phyloP scores from a whole-genome alignment of 2,888 invertebrate species.

The Mechanitis mazaeus region DNA sequence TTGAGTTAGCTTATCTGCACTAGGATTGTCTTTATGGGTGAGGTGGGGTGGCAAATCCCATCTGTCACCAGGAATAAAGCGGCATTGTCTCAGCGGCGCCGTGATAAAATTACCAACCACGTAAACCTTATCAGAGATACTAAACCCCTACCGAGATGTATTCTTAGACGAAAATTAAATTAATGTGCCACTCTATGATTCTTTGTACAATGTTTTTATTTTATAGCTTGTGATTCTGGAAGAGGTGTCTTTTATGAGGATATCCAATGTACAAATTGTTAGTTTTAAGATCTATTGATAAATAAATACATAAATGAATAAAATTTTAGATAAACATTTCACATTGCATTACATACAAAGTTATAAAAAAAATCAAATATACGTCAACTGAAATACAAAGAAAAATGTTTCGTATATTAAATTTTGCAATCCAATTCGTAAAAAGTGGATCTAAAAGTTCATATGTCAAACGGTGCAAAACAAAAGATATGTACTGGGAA shows the following conservation, averaged over 20 bases:
- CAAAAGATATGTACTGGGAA: constrained; percentile 10
- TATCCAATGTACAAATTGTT: no score
- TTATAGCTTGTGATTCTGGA: no score
- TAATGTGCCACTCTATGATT: no score
- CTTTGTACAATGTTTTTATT: no score
- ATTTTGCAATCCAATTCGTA: background rate
- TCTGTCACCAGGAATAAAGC: constrained; percentile 53
- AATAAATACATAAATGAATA: no score
- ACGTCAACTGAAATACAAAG: no score
- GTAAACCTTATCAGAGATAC: constrained; percentile 43
- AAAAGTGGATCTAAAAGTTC: constrained; percentile 6
- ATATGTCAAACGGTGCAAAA: constrained; percentile 8
- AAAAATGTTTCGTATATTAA: background rate
- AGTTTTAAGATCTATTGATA: no score
- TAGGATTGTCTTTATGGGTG: constrained; percentile 36
- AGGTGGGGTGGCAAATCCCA: constrained; percentile 41
- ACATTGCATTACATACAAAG: constrained; percentile 10
- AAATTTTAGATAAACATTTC: constrained; percentile 13
- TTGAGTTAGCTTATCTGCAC: constrained; percentile 24
- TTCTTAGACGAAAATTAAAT: constrained; percentile 25
- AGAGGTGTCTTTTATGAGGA: no score
- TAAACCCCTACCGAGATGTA: constrained; percentile 25
- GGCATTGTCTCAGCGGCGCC: constrained; percentile 38
- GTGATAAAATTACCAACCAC: constrained; percentile 53
- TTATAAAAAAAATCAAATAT: no score